Evolutionary conservation across 2,113 vertebrate genomes (phyloP).

Genomic region (Thomomys bottae): DNA sequence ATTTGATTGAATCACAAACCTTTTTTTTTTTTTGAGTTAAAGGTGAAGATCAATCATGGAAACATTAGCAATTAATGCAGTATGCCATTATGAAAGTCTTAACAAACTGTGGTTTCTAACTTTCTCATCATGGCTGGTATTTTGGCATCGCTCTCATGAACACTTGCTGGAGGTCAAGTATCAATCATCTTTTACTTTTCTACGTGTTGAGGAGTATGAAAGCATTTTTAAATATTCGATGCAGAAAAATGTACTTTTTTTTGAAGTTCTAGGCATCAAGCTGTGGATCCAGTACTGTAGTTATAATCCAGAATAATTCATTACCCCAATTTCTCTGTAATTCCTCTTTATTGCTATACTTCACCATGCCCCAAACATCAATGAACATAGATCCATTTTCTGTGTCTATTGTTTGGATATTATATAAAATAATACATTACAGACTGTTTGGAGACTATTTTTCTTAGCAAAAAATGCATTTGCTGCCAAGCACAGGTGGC

Average conservation of each 20-base stretch:
- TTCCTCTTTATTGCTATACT: not conserved
- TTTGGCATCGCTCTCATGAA: slow-evolving; percentile 8
- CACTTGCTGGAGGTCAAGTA: not conserved
- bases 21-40: slow-evolving; percentile 63
- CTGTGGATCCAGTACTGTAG: not conserved
- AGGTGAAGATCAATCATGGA: slow-evolving; percentile 41
- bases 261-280: not conserved
- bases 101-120: slow-evolving; percentile 8
- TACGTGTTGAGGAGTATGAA: not conserved
- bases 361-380: not conserved
- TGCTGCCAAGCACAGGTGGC: no score
- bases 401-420: not conserved
- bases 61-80: slow-evolving; percentile 23
- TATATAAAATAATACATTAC: not conserved
- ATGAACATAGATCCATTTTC: not conserved
- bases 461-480: no score
- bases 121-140: not conserved
- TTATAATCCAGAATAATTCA: not conserved
- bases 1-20: slow-evolving; percentile 37
- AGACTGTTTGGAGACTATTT: no score
- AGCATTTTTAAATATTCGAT: not conserved
- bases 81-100: not conserved
- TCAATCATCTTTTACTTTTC: not conserved
- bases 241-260: not conserved
- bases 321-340: not conserved